Percentiles rank a stretch among this genome's conserved stretches.
These are phyloP conservation scores for Henricia sp. DNA, from an alignment of 53 echinoderm and acorn worm genomes.

Conservation along the genomic window DNA sequence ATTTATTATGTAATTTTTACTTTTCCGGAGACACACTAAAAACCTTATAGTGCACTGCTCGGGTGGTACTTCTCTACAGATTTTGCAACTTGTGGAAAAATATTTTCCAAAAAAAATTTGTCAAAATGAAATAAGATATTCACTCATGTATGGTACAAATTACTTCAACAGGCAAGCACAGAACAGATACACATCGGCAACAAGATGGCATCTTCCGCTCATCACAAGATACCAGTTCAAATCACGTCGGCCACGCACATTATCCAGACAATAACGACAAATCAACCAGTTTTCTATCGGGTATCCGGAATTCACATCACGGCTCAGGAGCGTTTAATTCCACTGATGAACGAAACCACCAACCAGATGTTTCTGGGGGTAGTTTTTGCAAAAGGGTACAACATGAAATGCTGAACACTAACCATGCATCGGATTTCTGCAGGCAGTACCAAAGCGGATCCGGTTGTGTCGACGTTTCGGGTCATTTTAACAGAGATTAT, in stretches of 20 bases:
- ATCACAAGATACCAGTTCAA: background rate
- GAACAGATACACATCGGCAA: background rate
- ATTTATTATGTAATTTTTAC: too few relatives aligned
- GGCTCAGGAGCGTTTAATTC: background rate
- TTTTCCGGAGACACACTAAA: too few relatives aligned
- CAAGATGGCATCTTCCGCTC: background rate
- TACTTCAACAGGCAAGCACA: background rate
- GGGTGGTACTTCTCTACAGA: too few relatives aligned
- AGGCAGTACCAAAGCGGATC: background rate
- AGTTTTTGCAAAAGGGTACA: background rate
- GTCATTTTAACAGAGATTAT: conserved; percentile 7
- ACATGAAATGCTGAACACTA: conserved; percentile 6
- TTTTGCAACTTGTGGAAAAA: too few relatives aligned
- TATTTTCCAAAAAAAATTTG: too few relatives aligned
- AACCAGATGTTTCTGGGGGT: background rate
- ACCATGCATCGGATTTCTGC: background rate
- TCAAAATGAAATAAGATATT: too few relatives aligned
- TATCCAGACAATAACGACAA: conserved; percentile 6
- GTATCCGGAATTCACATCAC: conserved; percentile 21
- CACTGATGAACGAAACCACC: conserved; percentile 1
- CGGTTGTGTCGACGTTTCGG: background rate
- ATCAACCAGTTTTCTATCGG: conserved; percentile 38
- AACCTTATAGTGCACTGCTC: too few relatives aligned
- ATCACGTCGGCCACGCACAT: background rate
- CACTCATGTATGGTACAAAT: too few relatives aligned